A percentile compares a stretch with the other conserved stretches of the same genome.
Conservation (phyloP, 2,888 invertebrate species). For the Enchytraeus crypticus region DNA sequence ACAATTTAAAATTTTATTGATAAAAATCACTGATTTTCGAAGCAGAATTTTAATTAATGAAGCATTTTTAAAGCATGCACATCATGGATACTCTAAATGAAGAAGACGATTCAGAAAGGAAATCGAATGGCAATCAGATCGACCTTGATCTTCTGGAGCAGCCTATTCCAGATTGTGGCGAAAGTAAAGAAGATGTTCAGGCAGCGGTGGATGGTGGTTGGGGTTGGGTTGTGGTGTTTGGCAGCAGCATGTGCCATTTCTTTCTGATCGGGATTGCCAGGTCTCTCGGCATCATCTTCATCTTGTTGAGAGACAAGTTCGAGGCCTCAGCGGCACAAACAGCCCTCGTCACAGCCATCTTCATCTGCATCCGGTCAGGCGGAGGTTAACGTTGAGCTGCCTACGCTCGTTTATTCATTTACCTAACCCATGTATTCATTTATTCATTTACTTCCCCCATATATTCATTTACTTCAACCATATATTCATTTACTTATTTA, state of each 20-base stretch:
- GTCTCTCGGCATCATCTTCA: slow-evolving; percentile 12
- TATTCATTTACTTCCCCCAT: too few relatives aligned
- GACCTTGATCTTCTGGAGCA: too few relatives aligned
- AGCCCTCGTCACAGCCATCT: slow-evolving; percentile 5
- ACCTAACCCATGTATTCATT: too few relatives aligned
- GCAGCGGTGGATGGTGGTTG: slow-evolving; percentile 13
- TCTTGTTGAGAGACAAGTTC: slow-evolving; percentile 10
- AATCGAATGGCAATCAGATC: too few relatives aligned
- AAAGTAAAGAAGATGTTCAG: too few relatives aligned
- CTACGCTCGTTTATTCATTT: neutral
- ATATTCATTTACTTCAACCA: neutral
- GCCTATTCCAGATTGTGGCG: too few relatives aligned
- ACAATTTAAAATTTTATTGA: too few relatives aligned
- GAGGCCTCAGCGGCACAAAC: slow-evolving; percentile 8
- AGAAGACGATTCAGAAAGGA: too few relatives aligned
- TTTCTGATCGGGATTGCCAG: slow-evolving; percentile 10
- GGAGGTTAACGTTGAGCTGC: neutral
- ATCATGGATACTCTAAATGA: too few relatives aligned
- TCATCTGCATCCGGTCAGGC: slow-evolving; percentile 1
- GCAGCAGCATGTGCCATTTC: slow-evolving; percentile 11
- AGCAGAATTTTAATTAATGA: too few relatives aligned
- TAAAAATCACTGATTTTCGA: too few relatives aligned
- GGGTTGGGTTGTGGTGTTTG: slow-evolving; percentile 16
- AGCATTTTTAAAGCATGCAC: too few relatives aligned
- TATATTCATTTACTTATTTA: neutral